Evolutionary conservation across 64 coral and sea anemone species (phyloP), one percentile per base, ranked within the genome.

Genomic region (Montipora cactus): DNA sequence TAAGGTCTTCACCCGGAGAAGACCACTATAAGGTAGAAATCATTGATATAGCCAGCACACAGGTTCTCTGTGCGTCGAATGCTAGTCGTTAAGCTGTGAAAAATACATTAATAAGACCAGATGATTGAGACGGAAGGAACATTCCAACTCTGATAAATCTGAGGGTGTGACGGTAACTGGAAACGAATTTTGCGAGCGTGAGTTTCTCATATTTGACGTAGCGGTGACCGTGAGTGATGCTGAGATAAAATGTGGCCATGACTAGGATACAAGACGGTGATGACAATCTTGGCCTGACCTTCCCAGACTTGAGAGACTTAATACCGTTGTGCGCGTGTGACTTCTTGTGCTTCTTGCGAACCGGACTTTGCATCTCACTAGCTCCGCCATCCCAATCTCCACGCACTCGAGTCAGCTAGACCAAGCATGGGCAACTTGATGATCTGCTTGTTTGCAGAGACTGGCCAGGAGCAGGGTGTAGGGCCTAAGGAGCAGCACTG

Each of bases 191-290:
- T 8, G 55, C 79, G 12, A 92, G 19, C 23, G 48, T 79, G 3
- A 92, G 53, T 12, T 92, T 51, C 2, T 92, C 90, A 7, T 84
- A 92, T 62, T 92, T 82, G 53, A 92, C 22, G 67, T 92, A 68
- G 53, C 79, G 50, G 8, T 11, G 57, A 67, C 20, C 80, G 21
- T 77, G 79, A 8, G 80, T 83, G 4, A 92, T 21, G 45, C 55
- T 74, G 21, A 92, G 80, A 84, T 67, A 77, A 49, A 59, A 49
- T 92, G 81, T 15, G 90, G 90, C 90, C 71, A 92, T 47, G 55
- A 84, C 67, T 92, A 5, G 90, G 80, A 84, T 19, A 92, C 52
- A 57, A 6, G 50, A 83, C 90, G 6, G 50, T 61, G 47, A 64
- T 91, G 0, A 50, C 82, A 12, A 77, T 79, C 53, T 76, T 91